Evolutionary conservation across 2,797 vertebrate species (phyloP), one percentile per base, ranked within the genome.

Genomic region (Rhynchotus rufescens): DNA sequence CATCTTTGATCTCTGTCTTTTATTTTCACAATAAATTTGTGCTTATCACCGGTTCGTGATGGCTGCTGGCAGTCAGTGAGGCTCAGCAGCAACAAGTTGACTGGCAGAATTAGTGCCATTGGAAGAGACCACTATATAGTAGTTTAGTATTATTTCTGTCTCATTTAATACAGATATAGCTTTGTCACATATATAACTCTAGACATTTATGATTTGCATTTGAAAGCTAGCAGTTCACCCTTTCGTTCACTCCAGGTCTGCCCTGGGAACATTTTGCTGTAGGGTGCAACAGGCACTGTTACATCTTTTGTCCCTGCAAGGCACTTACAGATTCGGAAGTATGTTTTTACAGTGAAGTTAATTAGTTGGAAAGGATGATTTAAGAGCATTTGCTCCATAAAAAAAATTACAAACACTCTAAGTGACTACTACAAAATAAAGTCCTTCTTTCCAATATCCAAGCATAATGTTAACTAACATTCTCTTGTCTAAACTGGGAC

Each of bases 1-100:
- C 51, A 26, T 51, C 66, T 67, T 64, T 78, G 83, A 52, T 52
- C 34, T 0, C 38, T 56, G 32, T 51, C 47, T 52, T 72, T 86
- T 17, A 76, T 38, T 9, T 80, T 52, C 44, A 1, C 3, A 77
- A 61, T 21, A 59, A n/a, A 10, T 69, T 52, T 76, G 7, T 28
- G 47, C 22, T 61, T 3, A 2, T 44, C 72, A 28, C 23, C 80
- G 79, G 85, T 79, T 93, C 81, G 86, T 17, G 64, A 52, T 64
- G 82, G 89, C 92, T 90, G 28, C 81, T 60, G 67, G 64, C 80
- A 79, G 79, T 7, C 71, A 36, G 73, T 30, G 51, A 60, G 76
- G 84, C 73, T 72, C 81, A 80, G 81, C 77, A 83, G 75, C 81
- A 57, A 40, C 7, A 17, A 3, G 15, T 52, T 32, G 59, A 47